These are phyloP conservation scores for Omphaloscelis lunosa DNA, from an alignment of 2,888 invertebrate species.

Conservation along the genomic window DNA sequence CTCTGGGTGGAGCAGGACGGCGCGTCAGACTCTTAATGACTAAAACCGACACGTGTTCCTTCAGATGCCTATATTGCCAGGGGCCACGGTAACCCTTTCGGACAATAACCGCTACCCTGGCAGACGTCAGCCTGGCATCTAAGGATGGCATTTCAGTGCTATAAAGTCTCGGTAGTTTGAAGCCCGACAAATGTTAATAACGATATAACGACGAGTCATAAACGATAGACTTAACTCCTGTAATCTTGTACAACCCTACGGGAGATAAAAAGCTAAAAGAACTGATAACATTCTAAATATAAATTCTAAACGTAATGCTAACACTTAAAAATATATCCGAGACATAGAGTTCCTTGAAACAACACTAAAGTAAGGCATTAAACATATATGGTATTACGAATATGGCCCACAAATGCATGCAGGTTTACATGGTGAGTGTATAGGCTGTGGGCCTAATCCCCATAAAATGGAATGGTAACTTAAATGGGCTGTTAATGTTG, in stretches of 20 bases:
- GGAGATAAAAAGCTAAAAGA: background rate
- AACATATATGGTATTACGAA: slow-evolving; percentile 22
- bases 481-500: slow-evolving; percentile 52
- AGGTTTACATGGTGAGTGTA: slow-evolving; percentile 35
- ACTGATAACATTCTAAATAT: background rate
- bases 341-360: slow-evolving; percentile 15
- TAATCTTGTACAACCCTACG: background rate
- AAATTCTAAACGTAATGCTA: background rate
- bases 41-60: too few species aligned
- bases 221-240: background rate
- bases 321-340: slow-evolving; percentile 1
- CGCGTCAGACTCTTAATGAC: too few species aligned
- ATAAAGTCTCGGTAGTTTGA: background rate
- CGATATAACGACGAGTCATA: background rate
- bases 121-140: too few species aligned
- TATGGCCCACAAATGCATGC: slow-evolving; percentile 25
- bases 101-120: too few species aligned
- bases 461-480: slow-evolving; percentile 59
- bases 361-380: slow-evolving; percentile 35
- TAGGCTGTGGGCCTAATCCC: slow-evolving; percentile 37
- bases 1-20: too few species aligned
- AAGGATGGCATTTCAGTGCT: too few species aligned
- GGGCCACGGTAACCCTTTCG: too few species aligned
- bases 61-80: too few species aligned
- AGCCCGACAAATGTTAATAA: background rate